phyloP scores from a whole-genome alignment of 2,888 invertebrate species.

The Netelia virgata region DNA sequence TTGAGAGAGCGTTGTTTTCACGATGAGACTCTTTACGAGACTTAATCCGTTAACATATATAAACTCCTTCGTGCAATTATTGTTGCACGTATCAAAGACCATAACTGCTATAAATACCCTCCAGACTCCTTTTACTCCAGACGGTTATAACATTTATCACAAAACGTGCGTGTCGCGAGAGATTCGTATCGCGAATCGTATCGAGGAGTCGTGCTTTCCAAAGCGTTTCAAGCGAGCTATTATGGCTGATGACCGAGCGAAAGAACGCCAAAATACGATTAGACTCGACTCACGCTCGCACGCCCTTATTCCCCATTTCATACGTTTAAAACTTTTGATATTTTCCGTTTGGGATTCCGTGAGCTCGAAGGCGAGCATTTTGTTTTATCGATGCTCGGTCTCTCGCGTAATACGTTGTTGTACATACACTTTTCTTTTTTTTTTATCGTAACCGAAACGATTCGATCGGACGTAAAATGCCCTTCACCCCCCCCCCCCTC shows the following conservation, averaged over 20 bases:
- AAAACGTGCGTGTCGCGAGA: conserved; percentile 3
- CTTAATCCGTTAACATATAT: conserved; percentile 25
- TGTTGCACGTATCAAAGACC: conserved; percentile 10
- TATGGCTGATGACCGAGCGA: conserved; percentile 4
- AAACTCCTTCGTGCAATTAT: conserved; percentile 5
- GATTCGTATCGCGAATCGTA: conserved; percentile 10
- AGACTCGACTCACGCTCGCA: neutral
- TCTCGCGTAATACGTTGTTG: neutral
- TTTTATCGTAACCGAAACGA: conserved; percentile 5
- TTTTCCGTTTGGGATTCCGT: no score
- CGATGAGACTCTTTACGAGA: conserved; percentile 71
- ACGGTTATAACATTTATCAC: conserved; percentile 2
- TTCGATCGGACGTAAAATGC: neutral
- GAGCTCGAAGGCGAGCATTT: no score
- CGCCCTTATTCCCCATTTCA: neutral
- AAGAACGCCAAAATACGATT: conserved; percentile 15
- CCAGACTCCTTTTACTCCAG: neutral
- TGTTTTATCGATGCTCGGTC: no score
- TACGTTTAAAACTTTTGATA: no score
- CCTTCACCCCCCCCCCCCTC: neutral
- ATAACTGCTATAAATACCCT: conserved; percentile 4
- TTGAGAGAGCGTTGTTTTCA: conserved; percentile 70
- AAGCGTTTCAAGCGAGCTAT: neutral
- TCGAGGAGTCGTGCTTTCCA: neutral
- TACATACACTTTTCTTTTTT: neutral